Evolutionary conservation across 2,797 vertebrate species (phyloP).

Genomic region (Acridotheres tristis): DNA sequence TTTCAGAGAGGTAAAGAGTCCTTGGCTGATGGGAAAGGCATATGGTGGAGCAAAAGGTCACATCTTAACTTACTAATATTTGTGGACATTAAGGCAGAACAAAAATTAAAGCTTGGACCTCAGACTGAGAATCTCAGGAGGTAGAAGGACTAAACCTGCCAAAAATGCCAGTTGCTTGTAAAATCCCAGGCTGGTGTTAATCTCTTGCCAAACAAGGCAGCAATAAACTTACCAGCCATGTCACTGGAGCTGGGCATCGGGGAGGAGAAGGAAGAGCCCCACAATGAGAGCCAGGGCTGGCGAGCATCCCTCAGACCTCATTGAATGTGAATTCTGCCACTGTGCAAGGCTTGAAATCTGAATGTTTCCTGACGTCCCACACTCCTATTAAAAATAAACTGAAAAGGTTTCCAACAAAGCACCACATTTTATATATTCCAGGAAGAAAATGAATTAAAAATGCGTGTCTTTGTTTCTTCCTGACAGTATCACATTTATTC

Average conservation of each 20-base stretch:
- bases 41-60: not conserved
- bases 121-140: not conserved
- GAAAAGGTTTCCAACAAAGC: conserved; percentile 34
- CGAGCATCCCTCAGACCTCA: not conserved
- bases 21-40: not conserved
- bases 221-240: not conserved
- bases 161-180: not conserved
- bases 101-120: not conserved
- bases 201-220: not conserved
- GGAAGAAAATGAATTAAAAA: conserved; percentile 61
- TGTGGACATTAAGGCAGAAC: not conserved
- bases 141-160: not conserved
- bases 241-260: not conserved
- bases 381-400: conserved; percentile 54
- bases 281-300: not conserved
- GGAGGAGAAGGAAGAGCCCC: not conserved
- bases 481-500: conserved; percentile 43
- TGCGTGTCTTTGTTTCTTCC: conserved; percentile 45
- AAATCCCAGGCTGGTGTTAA: not conserved
- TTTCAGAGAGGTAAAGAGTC: not conserved
- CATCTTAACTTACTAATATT: not conserved
- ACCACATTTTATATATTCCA: conserved; percentile 36
- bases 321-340: not conserved
- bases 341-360: conserved; percentile 5
- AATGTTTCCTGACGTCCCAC: conserved; percentile 20